A percentile compares a stretch with the other conserved stretches of the same genome.
These are phyloP conservation scores for Euleptes europaea DNA, from an alignment of 2,113 vertebrate genomes.

Conservation along the genomic window DNA sequence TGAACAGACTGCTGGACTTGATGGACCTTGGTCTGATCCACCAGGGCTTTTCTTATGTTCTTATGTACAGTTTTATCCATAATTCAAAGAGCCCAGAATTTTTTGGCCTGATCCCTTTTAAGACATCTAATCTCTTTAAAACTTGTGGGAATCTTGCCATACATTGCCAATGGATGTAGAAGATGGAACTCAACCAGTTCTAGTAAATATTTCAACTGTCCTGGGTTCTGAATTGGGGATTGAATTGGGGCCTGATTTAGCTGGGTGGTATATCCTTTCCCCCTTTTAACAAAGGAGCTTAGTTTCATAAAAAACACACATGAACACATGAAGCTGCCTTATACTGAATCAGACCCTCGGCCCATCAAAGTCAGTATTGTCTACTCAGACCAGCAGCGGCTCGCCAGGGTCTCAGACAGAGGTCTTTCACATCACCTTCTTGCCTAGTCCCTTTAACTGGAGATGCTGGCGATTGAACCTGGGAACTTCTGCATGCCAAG, in stretches of 20 bases:
- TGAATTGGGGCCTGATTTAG: conserved; percentile 31
- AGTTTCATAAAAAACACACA: conserved; percentile 47
- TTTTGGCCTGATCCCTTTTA: not conserved
- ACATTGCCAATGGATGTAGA: not conserved
- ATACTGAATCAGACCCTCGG: too few relatives aligned
- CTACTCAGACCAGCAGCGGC: too few relatives aligned
- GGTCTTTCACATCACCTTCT: too few relatives aligned
- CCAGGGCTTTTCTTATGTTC: too few relatives aligned
- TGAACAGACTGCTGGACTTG: too few relatives aligned
- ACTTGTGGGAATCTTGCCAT: not conserved
- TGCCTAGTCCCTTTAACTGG: too few relatives aligned
- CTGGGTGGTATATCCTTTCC: conserved; percentile 27
- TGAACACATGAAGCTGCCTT: too few relatives aligned
- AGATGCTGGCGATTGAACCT: too few relatives aligned
- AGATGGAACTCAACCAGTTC: not conserved
- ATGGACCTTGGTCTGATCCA: too few relatives aligned
- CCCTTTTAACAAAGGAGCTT: conserved; percentile 49
- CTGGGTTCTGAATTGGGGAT: not conserved
- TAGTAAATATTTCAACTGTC: not conserved
- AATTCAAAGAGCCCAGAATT: not conserved
- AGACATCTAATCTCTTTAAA: not conserved
- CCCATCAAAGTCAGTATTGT: too few relatives aligned
- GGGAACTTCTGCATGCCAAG: too few relatives aligned
- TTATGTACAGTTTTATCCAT: not conserved
- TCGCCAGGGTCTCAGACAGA: too few relatives aligned